Evolutionary conservation across 2,113 vertebrate species (phyloP).

Genomic region (Sminthopsis crassicaudata): DNA sequence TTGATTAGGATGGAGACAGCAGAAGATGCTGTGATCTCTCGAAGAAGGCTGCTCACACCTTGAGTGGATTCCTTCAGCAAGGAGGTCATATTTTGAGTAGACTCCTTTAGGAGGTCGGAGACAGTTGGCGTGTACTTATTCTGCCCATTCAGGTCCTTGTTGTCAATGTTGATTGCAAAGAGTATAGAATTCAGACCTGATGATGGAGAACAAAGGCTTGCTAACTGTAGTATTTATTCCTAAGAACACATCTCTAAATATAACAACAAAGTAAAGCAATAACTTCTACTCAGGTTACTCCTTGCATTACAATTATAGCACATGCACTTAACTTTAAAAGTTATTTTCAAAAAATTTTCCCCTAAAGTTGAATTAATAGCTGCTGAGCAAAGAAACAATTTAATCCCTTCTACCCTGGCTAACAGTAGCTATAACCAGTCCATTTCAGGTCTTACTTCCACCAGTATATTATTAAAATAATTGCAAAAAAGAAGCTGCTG

Average conservation of each 20-base stretch:
- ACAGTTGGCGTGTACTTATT: slow-evolving; percentile 86
- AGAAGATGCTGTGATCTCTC: slow-evolving; percentile 94
- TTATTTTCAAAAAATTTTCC: not conserved
- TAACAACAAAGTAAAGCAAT: not conserved
- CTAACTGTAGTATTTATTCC: not conserved
- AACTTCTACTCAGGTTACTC: not conserved
- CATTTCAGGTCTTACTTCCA: not conserved
- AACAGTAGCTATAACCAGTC: not conserved
- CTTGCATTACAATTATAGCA: not conserved
- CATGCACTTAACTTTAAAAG: not conserved
- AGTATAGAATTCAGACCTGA: slow-evolving; percentile 98
- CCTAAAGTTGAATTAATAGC: not conserved
- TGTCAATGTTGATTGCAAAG: slow-evolving; percentile 99
- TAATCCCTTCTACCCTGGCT: not conserved
- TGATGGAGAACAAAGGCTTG: slow-evolving; percentile 6
- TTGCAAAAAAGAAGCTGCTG: not conserved
- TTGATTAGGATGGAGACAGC: slow-evolving; percentile 92
- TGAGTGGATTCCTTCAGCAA: slow-evolving; percentile 96
- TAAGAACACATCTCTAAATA: not conserved
- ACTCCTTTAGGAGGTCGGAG: slow-evolving; percentile 95
- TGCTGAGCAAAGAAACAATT: not conserved
- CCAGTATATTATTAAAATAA: not conserved
- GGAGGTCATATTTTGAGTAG: slow-evolving; percentile 96
- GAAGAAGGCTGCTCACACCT: slow-evolving; percentile 94
- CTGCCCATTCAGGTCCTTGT: slow-evolving; percentile 95